Evolutionary conservation across 2,113 vertebrate species (phyloP), one percentile per base, ranked within the genome.

Genomic region (Pelmatolapia mariae): DNA sequence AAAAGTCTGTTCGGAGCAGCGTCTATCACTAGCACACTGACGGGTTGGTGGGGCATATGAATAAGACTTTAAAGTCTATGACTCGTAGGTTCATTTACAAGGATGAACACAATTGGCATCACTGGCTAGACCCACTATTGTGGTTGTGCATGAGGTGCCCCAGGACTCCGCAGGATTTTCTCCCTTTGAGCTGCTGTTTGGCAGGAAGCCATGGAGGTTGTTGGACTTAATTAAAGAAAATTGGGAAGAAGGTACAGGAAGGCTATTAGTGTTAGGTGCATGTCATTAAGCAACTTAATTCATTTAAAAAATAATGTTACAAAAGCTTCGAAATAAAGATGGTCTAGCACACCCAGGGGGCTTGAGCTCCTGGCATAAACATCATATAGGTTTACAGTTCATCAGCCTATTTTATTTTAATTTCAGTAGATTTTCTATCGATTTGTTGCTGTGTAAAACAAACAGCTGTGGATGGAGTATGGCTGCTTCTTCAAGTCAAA

Each of bases 1-100:
- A 38, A 36, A 66, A 38, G 59, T 63, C 31, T 63, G 18, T 36
- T 36, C 4, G 10, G 61, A 36, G 10, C 0, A 66, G 61, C 18
- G 10, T 66, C 61, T 66, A n/a, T 36, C 31, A 66, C 1, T 19
- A 11, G 31, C 10, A 2, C 18, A 66, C 18, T 66, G 31, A 66
- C 18, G 0, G 61, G 61, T 19, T 36, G 0, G 18, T 36, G 61
- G 61, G 10, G 18, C 1, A n/a, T n/a, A 1, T 63, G 1, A 36
- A n/a, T 2, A 36, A 66, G 61, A 66, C 61, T 19, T 61, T 33
- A 36, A 36, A 66, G 31, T n/a, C 6, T 19, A n/a, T 12, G 31
- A 66, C 31, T 36, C 10, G 3, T 2, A 36, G 31, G 18, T 36
- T 66, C 18, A 66, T 66, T 66, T 36, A 12, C 18, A n/a, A 66